phyloP scores from a whole-genome alignment of 2,797 vertebrate genomes.

The Phalanger gymnotis region DNA sequence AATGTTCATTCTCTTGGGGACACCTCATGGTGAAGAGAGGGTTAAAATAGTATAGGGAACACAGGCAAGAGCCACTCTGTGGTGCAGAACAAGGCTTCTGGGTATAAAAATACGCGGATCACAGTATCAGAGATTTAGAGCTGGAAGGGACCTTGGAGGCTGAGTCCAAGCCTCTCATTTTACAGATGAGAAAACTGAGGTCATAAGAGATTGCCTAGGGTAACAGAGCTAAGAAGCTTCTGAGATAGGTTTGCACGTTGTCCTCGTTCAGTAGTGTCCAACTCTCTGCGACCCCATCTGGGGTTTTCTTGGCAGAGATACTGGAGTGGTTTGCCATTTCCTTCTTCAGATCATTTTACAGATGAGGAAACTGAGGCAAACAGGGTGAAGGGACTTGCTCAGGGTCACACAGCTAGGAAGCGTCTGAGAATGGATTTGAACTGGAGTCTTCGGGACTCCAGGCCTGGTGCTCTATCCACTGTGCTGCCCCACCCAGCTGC shows the following conservation, averaged over 20 bases:
- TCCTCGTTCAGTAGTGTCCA: too few relatives aligned
- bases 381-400: too few relatives aligned
- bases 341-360: too few relatives aligned
- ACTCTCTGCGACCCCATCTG: too few relatives aligned
- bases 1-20: background rate
- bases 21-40: background rate
- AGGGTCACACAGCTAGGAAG: too few relatives aligned
- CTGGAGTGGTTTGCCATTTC: too few relatives aligned
- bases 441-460: too few relatives aligned
- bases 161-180: background rate
- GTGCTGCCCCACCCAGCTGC: background rate
- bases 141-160: background rate
- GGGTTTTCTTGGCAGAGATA: too few relatives aligned
- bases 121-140: background rate
- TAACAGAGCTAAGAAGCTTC: background rate
- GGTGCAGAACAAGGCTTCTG: background rate
- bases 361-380: too few relatives aligned
- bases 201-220: background rate
- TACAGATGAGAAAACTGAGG: background rate
- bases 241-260: too few relatives aligned
- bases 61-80: background rate
- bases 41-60: background rate
- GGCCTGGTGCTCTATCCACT: too few relatives aligned
- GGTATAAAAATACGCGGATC: background rate
- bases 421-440: too few relatives aligned